Evolutionary conservation across 2,888 invertebrate species (phyloP), one percentile per base, ranked within the genome.

Genomic region (Drosophila testacea): DNA sequence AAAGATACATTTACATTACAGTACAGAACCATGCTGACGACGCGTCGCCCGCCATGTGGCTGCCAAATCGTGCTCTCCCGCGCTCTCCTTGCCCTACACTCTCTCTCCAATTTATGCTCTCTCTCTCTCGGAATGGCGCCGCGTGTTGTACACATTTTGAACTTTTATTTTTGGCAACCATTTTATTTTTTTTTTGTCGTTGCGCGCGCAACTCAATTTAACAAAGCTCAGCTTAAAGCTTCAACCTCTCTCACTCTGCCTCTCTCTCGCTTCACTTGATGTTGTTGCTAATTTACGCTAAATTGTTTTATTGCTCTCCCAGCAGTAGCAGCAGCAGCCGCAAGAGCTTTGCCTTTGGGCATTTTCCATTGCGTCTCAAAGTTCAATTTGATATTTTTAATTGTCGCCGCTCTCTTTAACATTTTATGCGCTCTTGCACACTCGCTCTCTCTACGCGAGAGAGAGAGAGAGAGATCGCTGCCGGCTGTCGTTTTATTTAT

Each of bases 301-400:
- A 27, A 62, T 64, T 36, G 27, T 74, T 83, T 64, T 83, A 74
- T 54, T 79, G 61, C 65, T 52, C 16, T 16, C 16, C 16, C 59
- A 41, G 32, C 32, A 32, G 32, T 3, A 9, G 13, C 34, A 28
- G 46, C n/a, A n/a, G n/a, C n/a, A n/a, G n/a, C n/a, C n/a, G n/a
- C n/a, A n/a, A n/a, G n/a, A n/a, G n/a, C 63, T 88, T 77, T 71
- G 84, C n/a, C 61, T 63, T 65, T 81, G 88, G 85, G 89, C 89
- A 85, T 83, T 89, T 86, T 86, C 86, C 86, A 89, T 66, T 83
- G 76, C 62, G 78, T 70, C 81, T 86, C 85, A 86, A 89, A 88
- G 85, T 89, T 86, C 87, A 88, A 70, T 65, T 74, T 69, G 76
- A 78, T 81, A 76, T 78, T 76, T 71, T 63, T 77, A 79, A 65